Evolutionary conservation across 53 echinoderm and acorn worm genomes (phyloP), one percentile per base, ranked within the genome.

Genomic region (Mesocentrotus franciscanus): DNA sequence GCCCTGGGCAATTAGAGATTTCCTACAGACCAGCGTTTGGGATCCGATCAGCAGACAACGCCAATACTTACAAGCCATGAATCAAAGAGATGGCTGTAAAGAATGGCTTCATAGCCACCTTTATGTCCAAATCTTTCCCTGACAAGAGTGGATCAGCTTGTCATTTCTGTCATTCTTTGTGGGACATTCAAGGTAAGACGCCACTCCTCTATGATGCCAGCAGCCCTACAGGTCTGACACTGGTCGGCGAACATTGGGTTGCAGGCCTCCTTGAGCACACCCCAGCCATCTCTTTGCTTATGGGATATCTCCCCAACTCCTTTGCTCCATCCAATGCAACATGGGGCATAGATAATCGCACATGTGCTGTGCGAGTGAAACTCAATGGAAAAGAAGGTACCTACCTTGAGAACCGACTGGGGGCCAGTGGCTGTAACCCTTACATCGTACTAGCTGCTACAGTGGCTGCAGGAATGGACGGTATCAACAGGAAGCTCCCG

Each of bases 161-260:
- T 36, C 97, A 97, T 87, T 95, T 97, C 60, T 95, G 95, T 56
- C 97, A 97, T 81, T 97, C 97, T 8, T 60, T 97, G 64, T 97
- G 97, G 97, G 97, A 97, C 49, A 57, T 72, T 10, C 78, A 94
- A 26, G 96, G 97, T 24, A 92, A 95, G 71, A 94, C 66, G 34
- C 74, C 85, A 49, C 92, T 97, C 20, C 93, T 97, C 89, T 85
- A 91, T 60, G 97, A 96, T 61, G 95, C 92, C 55, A 57, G 79
- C 26, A 34, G 59, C 4, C 92, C 92, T 30, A 75, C 95, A n/a
- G 94, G 95, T n/a, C 30, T 97, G 8, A 95, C 97, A 12, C 49
- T 95, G 56, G 76, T 95, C 7, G 97, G 94, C 64, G 36, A 96
- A 32, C 90, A 96, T 27, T 97, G 97, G 97, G 61, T 97, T 33